Percentiles rank a stretch among this genome's conserved stretches.
Evolutionary conservation across 1,140 invertebrate genomes (phyloP).

Genomic region (Sycophila sp.): DNA sequence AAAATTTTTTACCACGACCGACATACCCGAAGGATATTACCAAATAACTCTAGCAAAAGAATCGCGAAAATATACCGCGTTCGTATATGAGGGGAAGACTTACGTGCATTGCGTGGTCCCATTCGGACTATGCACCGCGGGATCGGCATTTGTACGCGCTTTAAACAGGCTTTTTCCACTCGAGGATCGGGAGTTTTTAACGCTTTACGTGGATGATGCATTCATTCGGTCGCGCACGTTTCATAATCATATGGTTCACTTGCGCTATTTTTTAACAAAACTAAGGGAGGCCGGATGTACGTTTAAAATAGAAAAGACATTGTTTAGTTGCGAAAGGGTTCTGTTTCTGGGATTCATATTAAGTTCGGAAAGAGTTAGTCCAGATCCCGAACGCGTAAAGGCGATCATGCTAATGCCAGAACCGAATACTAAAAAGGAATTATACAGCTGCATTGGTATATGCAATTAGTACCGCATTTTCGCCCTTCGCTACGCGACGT

Average conservation of each 20-base stretch:
- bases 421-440: neutral
- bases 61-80: conserved; percentile 13
- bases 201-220: neutral
- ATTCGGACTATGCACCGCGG: neutral
- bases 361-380: neutral
- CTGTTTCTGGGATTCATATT: neutral
- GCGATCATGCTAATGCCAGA: neutral
- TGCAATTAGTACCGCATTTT: neutral
- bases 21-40: neutral
- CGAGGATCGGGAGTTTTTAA: neutral
- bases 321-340: neutral
- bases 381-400: neutral
- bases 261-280: neutral
- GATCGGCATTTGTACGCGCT: neutral
- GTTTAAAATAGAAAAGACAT: neutral
- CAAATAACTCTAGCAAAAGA: neutral
- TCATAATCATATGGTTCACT: neutral
- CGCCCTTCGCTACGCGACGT: neutral
- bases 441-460: neutral
- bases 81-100: neutral
- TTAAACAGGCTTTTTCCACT: neutral
- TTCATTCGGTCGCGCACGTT: neutral
- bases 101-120: conserved; percentile 8
- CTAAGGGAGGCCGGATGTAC: neutral
- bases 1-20: neutral